A percentile compares a stretch with the other conserved stretches of the same genome.
Conservation (phyloP, 2,888 invertebrate genomes). For the Heterodera filipjevi region DNA sequence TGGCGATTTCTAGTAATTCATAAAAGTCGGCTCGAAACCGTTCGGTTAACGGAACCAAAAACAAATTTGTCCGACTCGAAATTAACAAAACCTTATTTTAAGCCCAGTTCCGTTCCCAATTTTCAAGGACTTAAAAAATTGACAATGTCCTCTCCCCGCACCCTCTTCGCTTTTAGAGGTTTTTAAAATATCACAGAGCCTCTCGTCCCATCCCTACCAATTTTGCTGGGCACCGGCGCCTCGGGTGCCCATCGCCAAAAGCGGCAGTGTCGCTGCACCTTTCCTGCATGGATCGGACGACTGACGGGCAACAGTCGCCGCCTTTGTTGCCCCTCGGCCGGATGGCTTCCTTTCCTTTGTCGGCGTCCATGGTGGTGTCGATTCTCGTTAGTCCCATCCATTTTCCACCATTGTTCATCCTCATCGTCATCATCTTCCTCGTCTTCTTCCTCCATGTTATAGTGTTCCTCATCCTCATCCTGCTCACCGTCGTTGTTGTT, state of each 20-base stretch:
- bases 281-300: neutral
- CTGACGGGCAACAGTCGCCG: neutral
- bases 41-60: too few relatives aligned
- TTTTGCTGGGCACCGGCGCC: conserved; percentile 12
- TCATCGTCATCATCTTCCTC: neutral
- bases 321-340: neutral
- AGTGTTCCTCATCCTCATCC: neutral
- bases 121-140: too few relatives aligned
- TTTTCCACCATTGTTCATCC: neutral
- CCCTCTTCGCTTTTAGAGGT: too few relatives aligned
- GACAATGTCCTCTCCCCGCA: too few relatives aligned
- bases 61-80: too few relatives aligned
- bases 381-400: neutral
- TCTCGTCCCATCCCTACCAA: neutral
- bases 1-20: too few relatives aligned
- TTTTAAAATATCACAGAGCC: neutral
- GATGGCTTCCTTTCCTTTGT: too few relatives aligned
- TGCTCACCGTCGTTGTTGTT: neutral
- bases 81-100: too few relatives aligned
- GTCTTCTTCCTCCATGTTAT: neutral
- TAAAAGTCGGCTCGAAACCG: too few relatives aligned
- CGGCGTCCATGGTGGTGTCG: neutral
- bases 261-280: neutral
- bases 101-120: too few relatives aligned
- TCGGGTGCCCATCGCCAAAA: neutral